Evolutionary conservation across 2,888 invertebrate species (phyloP), one percentile per base, ranked within the genome.

Genomic region (Oscheius sp.): DNA sequence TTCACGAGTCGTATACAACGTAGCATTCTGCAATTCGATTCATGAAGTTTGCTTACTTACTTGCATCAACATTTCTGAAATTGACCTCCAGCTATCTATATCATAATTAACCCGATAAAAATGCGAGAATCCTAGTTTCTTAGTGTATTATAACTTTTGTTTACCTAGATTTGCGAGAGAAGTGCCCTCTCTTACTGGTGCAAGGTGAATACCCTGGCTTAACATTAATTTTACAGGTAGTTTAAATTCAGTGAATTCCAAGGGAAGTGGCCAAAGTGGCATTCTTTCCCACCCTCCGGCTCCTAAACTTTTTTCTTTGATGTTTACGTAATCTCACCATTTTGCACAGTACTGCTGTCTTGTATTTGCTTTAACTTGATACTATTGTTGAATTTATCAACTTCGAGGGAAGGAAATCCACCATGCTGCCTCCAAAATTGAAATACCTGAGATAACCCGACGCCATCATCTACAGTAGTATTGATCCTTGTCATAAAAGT

Each of bases 81-180:
- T 67, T 14, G 70, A 62, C 22, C 70, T 41, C 77, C 77, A 77
- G 28, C 73, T 75, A 61, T 73, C 72, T 28, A 74, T 44, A 41
- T 77, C 77, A 32, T 77, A 77, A 49, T 75, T 75, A 12, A 75
- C 74, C 5, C 77, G 74, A 57, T 77, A 77, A 45, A 65, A 75
- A 59, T 77, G 69, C 0, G 44, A 30, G 49, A 77, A 75, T 1
- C 77, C 77, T 38, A 44, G 51, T 12, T 54, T 33, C n/a, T n/a
- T n/a, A n/a, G n/a, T 47, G 47, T 47, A 17, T 47, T 47, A 20
- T 47, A 12, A 9, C 6, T 17, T 47, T 47, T 54, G 30, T 12
- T 54, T 17, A 17, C 47, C 54, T 22, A 30, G 41, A 50, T 38
- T 51, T 17, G 45, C 33, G 8, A 47, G 8, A 17, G 50, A 45